A percentile compares a stretch with the other conserved stretches of the same genome.
Conservation (phyloP, 2,113 vertebrate species). For the Albula glossodonta region DNA sequence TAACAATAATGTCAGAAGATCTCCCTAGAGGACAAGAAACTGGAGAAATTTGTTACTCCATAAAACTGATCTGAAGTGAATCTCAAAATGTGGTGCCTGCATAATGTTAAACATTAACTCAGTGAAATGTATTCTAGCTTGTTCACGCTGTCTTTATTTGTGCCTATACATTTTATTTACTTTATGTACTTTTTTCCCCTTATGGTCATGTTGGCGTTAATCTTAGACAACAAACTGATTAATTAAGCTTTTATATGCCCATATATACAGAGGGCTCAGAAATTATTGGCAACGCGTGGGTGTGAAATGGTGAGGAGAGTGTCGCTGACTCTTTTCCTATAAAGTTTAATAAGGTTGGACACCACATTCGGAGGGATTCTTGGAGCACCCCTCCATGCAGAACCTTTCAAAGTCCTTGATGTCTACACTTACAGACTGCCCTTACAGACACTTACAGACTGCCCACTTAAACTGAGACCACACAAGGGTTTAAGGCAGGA, state of each 20-base stretch:
- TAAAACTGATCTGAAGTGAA: slow-evolving; percentile 58
- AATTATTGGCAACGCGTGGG: too few species aligned
- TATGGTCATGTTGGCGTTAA: not conserved
- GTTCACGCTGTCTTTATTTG: slow-evolving; percentile 18
- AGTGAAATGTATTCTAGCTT: slow-evolving; percentile 24
- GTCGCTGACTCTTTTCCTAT: too few species aligned
- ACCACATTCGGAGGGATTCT: too few species aligned
- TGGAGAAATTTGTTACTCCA: slow-evolving; percentile 50
- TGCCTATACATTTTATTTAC: not conserved
- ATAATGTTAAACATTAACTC: slow-evolving; percentile 43
- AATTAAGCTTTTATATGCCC: not conserved
- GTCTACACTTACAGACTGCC: too few species aligned
- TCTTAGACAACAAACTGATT: not conserved
- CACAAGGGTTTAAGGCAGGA: too few species aligned
- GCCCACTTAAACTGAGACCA: too few species aligned
- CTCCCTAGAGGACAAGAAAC: not conserved
- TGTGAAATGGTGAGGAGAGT: too few species aligned
- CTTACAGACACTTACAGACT: too few species aligned
- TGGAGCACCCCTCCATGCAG: too few species aligned
- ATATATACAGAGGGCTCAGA: not conserved
- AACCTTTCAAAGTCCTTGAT: too few species aligned
- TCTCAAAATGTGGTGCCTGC: slow-evolving; percentile 61
- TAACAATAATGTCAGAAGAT: not conserved
- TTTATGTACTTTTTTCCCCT: not conserved
- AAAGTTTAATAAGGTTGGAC: too few species aligned